Conservation (phyloP, 2,113 vertebrate species). For the Micromys minutus region DNA sequence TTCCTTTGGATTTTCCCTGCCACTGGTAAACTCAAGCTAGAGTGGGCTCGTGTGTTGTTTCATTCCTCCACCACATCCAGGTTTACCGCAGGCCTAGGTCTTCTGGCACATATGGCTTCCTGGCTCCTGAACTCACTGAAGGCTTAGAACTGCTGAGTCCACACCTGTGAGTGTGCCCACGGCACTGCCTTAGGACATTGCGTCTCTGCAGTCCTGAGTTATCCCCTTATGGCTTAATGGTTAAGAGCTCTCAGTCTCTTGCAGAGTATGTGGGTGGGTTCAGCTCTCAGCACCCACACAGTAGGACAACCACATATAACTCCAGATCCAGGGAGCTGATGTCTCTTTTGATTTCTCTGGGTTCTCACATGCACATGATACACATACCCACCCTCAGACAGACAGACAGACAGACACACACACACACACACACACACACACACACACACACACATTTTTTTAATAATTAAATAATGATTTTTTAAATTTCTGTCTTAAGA, state of each 20-base stretch:
- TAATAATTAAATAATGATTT: background rate
- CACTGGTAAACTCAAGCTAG: background rate
- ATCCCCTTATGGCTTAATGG: background rate
- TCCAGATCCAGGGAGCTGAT: background rate
- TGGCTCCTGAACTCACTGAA: background rate
- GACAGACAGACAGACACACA: background rate
- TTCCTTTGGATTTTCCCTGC: too few species aligned
- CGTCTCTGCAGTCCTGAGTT: background rate
- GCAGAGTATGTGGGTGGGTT: too few species aligned
- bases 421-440: too few species aligned
- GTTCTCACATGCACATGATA: background rate
- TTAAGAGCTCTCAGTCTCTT: background rate
- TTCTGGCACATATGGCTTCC: background rate
- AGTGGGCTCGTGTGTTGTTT: too few species aligned
- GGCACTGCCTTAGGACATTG: background rate
- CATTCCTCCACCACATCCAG: accelerated
- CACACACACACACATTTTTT: background rate
- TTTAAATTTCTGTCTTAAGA: background rate
- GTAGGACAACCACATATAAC: background rate
- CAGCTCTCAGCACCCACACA: background rate
- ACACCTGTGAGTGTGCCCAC: background rate
- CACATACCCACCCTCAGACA: too few species aligned
- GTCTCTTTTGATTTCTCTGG: background rate
- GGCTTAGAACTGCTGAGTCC: background rate
- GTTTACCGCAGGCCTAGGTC: background rate